Conservation (phyloP, 2,888 invertebrate genomes). For the Drosophila cognata region DNA sequence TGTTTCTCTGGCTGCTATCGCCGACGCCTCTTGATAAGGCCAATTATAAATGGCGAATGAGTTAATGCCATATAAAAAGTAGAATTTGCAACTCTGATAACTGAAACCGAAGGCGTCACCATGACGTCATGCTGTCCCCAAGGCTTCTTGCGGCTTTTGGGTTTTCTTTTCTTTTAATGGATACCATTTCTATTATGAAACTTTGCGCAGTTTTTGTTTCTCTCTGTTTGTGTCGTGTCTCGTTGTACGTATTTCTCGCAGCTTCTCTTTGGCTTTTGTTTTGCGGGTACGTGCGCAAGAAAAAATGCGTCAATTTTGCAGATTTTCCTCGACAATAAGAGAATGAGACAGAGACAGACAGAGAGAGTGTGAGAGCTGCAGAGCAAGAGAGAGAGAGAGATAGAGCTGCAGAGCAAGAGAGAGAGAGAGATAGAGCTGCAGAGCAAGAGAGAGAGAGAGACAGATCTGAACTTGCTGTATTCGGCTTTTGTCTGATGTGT, state of each 20-base stretch:
- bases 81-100: slow-evolving; percentile 41
- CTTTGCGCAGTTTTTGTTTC: slow-evolving; percentile 15
- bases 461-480: slow-evolving; percentile 13
- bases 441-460: not conserved
- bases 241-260: slow-evolving; percentile 17
- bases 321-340: slow-evolving; percentile 28
- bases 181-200: slow-evolving; percentile 15
- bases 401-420: not conserved
- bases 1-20: slow-evolving; percentile 35
- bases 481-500: slow-evolving; percentile 30
- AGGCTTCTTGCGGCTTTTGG: not conserved
- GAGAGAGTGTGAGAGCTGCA: not conserved
- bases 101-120: slow-evolving; percentile 2
- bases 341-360: not conserved
- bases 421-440: not conserved
- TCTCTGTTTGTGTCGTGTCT: not conserved
- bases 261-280: slow-evolving; percentile 44
- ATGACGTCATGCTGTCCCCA: slow-evolving; percentile 36
- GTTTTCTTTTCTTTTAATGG: slow-evolving; percentile 4
- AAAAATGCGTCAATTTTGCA: slow-evolving; percentile 59
- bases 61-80: slow-evolving; percentile 35
- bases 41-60: slow-evolving; percentile 40
- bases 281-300: slow-evolving; percentile 37
- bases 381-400: not conserved
- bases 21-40: slow-evolving; percentile 39